Conservation (phyloP, 2,888 invertebrate species). For the Tillus elongatus region DNA sequence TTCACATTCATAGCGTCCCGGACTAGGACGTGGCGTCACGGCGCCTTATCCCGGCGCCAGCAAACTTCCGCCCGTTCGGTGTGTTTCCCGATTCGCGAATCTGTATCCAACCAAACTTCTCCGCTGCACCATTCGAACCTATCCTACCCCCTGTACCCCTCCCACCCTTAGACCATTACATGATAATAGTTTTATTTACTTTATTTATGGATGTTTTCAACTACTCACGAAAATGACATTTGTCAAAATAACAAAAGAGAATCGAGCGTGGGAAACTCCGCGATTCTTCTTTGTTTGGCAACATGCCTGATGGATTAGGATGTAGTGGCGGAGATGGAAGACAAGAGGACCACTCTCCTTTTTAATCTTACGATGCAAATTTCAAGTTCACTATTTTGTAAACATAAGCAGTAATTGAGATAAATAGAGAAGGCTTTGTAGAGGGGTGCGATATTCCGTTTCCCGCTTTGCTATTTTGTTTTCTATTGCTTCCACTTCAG, state of each 20-base stretch:
- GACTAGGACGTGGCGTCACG: slow-evolving; percentile 42
- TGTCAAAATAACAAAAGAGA: slow-evolving; percentile 38
- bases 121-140: too few relatives aligned
- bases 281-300: slow-evolving; percentile 18
- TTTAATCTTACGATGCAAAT: too few relatives aligned
- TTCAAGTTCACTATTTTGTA: too few relatives aligned
- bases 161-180: too few relatives aligned
- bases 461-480: too few relatives aligned
- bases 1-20: slow-evolving; percentile 16
- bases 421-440: too few relatives aligned
- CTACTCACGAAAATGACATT: slow-evolving; percentile 39
- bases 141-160: too few relatives aligned
- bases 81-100: slow-evolving; percentile 25
- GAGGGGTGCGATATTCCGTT: too few relatives aligned
- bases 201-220: slow-evolving; percentile 43
- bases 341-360: too few relatives aligned
- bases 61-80: slow-evolving; percentile 27
- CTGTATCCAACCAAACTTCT: slow-evolving; percentile 26
- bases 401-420: too few relatives aligned
- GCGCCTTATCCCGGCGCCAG: slow-evolving; percentile 43
- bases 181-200: slow-evolving; percentile 39
- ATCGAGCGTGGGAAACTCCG: slow-evolving; percentile 19
- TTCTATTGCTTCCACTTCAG: too few relatives aligned
- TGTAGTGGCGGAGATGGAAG: background rate
- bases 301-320: slow-evolving; percentile 7